Percentiles rank a stretch among this genome's conserved stretches.
Conservation (phyloP, 2,888 invertebrate genomes). For the Anorthoa munda region DNA sequence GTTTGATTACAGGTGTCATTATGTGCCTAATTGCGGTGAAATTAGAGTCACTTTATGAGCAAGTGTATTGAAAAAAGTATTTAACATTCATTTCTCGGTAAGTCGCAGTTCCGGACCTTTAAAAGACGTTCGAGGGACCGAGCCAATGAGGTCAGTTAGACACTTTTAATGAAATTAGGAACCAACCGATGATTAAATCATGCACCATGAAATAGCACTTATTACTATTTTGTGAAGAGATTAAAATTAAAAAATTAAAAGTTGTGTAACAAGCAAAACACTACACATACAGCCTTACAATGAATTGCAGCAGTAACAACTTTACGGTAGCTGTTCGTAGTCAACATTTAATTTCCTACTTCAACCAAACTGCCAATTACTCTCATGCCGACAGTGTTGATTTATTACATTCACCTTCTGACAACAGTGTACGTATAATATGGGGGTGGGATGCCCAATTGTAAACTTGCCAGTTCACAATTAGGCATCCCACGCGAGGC, state of each 20-base stretch:
- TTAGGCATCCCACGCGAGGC: conserved; percentile 14
- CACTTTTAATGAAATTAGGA: too few relatives aligned
- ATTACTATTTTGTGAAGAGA: neutral
- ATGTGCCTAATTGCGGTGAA: too few relatives aligned
- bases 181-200: too few relatives aligned
- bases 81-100: too few relatives aligned
- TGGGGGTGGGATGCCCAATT: too few relatives aligned
- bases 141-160: too few relatives aligned
- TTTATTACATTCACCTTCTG: conserved; percentile 24
- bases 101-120: too few relatives aligned
- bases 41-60: too few relatives aligned
- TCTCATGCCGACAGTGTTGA: conserved; percentile 15
- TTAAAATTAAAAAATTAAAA: neutral
- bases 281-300: neutral
- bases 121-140: too few relatives aligned
- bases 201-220: too few relatives aligned
- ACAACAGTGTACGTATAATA: conserved; percentile 22
- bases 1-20: too few relatives aligned
- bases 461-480: conserved; percentile 24
- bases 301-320: neutral
- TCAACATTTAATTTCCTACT: neutral
- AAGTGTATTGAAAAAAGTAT: too few relatives aligned
- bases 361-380: conserved; percentile 12
- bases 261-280: neutral
- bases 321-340: neutral